A percentile compares a stretch with the other conserved stretches of the same genome.
These are phyloP conservation scores for Microchirus variegatus DNA, from an alignment of 2,797 vertebrate species.

Conservation along the genomic window DNA sequence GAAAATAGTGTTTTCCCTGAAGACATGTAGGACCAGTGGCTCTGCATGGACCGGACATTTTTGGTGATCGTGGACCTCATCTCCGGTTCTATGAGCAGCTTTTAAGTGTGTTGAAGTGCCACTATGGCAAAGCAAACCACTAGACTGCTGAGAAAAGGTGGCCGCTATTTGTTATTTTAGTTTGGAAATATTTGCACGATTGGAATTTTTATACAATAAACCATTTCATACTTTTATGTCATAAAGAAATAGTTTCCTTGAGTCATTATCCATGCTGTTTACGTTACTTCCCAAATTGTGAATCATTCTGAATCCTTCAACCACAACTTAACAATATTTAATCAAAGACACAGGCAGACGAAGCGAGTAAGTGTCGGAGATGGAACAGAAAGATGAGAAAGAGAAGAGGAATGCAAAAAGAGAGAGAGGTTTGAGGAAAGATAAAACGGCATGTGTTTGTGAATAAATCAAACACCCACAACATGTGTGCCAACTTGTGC, in stretches of 20 bases:
- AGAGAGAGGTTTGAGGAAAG: conserved; percentile 30
- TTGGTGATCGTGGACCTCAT: too few species aligned
- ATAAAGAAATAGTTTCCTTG: conserved; percentile 32
- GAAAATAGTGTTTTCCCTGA: too few species aligned
- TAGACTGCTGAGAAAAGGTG: conserved; percentile 18
- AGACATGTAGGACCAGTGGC: too few species aligned
- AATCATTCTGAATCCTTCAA: conserved; percentile 31
- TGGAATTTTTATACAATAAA: conserved; percentile 41
- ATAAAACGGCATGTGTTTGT: conserved; percentile 51
- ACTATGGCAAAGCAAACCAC: conserved; percentile 14
- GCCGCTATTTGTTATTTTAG: conserved; percentile 15
- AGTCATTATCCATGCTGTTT: conserved; percentile 36
- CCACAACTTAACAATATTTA: conserved; percentile 31
- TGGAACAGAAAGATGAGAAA: conserved; percentile 38
- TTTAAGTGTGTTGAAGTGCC: conserved; percentile 24
- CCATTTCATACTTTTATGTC: conserved; percentile 33
- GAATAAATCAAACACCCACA: conserved; percentile 60
- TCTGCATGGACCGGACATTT: too few species aligned
- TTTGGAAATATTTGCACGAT: conserved; percentile 27
- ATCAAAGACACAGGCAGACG: conserved; percentile 36
- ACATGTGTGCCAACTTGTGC: conserved; percentile 35
- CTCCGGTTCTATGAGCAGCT: conserved; percentile 15
- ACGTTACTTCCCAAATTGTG: conserved; percentile 22
- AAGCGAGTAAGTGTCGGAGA: conserved; percentile 7
- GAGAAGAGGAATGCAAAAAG: conserved; percentile 43